Conservation (phyloP, 2,888 invertebrate species). For the Eupithecia vulgata region DNA sequence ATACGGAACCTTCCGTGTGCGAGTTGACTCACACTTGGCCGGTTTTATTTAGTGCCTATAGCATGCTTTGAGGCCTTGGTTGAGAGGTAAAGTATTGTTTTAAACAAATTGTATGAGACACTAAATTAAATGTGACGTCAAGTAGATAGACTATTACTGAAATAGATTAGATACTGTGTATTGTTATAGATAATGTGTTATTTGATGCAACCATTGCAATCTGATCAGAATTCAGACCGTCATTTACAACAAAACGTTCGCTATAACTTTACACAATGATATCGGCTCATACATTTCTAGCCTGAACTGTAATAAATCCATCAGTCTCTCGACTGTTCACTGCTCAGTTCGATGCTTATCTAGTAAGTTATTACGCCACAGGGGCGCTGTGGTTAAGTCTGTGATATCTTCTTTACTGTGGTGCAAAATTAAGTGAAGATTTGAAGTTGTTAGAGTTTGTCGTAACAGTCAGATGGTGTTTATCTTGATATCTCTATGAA, state of each 20-base stretch:
- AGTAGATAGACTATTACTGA: background rate
- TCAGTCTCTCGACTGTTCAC: background rate
- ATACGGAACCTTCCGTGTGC: too few species aligned
- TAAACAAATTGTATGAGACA: too few species aligned
- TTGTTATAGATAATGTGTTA: background rate
- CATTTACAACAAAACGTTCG: background rate
- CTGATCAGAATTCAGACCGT: background rate
- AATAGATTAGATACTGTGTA: too few species aligned
- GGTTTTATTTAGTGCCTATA: too few species aligned
- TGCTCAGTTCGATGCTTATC: constrained; percentile 11
- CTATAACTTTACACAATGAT: background rate
- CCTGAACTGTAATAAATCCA: constrained; percentile 7
- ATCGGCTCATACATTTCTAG: background rate
- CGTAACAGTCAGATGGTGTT: background rate
- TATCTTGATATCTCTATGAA: background rate
- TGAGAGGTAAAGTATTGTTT: too few species aligned
- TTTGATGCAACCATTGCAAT: background rate
- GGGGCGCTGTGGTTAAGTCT: background rate
- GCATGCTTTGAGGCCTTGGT: too few species aligned
- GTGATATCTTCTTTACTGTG: background rate
- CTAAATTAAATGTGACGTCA: background rate
- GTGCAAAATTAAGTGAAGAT: background rate
- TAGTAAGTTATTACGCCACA: constrained; percentile 14
- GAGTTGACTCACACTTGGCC: too few species aligned
- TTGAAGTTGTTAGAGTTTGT: background rate